These are phyloP conservation scores for Cephus pulcher DNA, from an alignment of 2,888 invertebrate genomes.

Conservation along the genomic window DNA sequence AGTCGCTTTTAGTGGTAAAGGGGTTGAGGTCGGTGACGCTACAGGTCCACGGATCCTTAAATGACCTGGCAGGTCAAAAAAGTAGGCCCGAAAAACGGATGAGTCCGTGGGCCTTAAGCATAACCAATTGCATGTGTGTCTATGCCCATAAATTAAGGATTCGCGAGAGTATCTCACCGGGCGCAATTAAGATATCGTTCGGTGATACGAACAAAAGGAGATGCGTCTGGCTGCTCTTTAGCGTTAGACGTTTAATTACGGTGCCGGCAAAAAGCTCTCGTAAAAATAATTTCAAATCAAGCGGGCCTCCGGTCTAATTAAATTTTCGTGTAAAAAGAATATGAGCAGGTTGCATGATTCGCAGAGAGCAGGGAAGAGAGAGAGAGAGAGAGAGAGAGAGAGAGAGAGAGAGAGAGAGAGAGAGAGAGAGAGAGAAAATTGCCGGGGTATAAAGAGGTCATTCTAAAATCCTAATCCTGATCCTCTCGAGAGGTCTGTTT, in stretches of 20 bases:
- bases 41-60: too few relatives aligned
- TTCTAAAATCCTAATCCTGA: not conserved
- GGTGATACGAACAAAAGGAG: too few relatives aligned
- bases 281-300: conserved; percentile 59
- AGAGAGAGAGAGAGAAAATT: too few relatives aligned
- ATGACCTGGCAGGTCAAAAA: too few relatives aligned
- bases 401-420: too few relatives aligned
- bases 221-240: conserved; percentile 30
- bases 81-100: too few relatives aligned
- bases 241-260: conserved; percentile 51
- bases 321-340: conserved; percentile 53
- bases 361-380: too few relatives aligned
- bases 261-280: conserved; percentile 42
- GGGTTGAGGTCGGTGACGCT: too few relatives aligned
- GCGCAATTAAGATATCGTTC: conserved; percentile 54
- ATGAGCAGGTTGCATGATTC: not conserved
- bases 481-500: too few relatives aligned
- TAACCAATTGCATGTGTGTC: conserved; percentile 32
- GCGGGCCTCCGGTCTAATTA: conserved; percentile 53
- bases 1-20: too few relatives aligned
- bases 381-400: too few relatives aligned
- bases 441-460: not conserved
- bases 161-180: conserved; percentile 51
- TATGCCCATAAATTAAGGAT: conserved; percentile 53
- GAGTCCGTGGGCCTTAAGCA: conserved; percentile 19